These are phyloP conservation scores for Crematogaster levior DNA, from an alignment of 2,888 invertebrate species.

Conservation along the genomic window DNA sequence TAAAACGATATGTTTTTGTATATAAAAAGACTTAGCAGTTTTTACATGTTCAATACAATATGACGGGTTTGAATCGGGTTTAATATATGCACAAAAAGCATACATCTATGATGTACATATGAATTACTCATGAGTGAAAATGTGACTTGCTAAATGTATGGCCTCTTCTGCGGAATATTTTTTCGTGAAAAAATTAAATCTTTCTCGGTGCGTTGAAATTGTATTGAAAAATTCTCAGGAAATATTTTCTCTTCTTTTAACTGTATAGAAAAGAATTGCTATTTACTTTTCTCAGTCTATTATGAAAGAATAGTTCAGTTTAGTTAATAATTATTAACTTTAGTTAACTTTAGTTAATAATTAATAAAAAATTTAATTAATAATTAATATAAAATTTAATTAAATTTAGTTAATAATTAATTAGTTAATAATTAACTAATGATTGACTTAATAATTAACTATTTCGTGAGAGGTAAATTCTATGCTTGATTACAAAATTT, in stretches of 20 bases:
- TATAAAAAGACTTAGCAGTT: background rate
- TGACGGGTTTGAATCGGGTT: background rate
- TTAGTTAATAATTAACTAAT: slow-evolving; percentile 17
- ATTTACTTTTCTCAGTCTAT: background rate
- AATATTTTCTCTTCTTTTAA: background rate
- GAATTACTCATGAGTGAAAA: slow-evolving; percentile 43
- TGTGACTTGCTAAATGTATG: slow-evolving; percentile 36
- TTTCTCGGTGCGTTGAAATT: background rate
- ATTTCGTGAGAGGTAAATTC: slow-evolving; percentile 7
- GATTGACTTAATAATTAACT: no score
- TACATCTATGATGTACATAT: slow-evolving; percentile 4
- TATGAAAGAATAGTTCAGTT: background rate
- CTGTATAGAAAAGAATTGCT: background rate
- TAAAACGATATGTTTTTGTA: background rate
- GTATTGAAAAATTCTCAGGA: background rate
- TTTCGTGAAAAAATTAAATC: slow-evolving; percentile 11
- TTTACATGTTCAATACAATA: background rate
- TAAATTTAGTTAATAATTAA: no score
- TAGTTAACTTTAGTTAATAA: no score
- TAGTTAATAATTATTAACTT: no score
- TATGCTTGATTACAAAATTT: slow-evolving; percentile 28
- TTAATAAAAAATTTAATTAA: no score
- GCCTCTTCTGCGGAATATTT: background rate
- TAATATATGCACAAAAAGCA: slow-evolving; percentile 24
- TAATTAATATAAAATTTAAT: no score